Conservation (phyloP, 2,888 invertebrate genomes). For the Lithophane ornitopus region DNA sequence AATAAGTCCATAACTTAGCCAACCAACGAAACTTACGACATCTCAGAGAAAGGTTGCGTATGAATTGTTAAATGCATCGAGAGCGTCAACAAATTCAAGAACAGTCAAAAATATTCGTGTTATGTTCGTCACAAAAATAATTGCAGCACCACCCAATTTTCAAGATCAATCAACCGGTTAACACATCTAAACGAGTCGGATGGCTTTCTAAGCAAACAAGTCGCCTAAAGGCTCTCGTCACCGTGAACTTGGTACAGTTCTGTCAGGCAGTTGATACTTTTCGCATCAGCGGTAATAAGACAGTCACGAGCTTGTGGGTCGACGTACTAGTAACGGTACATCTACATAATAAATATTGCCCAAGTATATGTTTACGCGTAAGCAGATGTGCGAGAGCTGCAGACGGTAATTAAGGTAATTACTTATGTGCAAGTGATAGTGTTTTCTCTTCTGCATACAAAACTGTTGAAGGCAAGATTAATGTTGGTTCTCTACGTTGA, state of each 20-base stretch:
- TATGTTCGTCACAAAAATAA: not conserved
- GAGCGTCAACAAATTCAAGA: not conserved
- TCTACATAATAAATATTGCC: constrained; percentile 60
- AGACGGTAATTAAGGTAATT: constrained; percentile 27
- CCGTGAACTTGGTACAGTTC: constrained; percentile 72
- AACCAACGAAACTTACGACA: not conserved
- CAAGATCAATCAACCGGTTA: constrained; percentile 55
- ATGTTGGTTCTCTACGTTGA: not conserved
- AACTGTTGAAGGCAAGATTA: not conserved
- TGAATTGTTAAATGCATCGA: not conserved
- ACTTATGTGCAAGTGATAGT: constrained; percentile 3
- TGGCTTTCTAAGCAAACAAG: constrained; percentile 53
- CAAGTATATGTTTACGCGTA: constrained; percentile 46
- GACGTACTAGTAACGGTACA: constrained; percentile 75
- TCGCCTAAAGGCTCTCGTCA: constrained; percentile 48
- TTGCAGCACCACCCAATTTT: constrained; percentile 14
- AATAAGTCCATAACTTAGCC: not conserved
- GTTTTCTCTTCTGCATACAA: constrained; percentile 15
- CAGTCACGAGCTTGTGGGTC: constrained; percentile 78
- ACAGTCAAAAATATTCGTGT: not conserved
- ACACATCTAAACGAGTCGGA: constrained; percentile 43
- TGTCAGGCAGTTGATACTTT: constrained; percentile 60
- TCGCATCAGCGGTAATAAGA: constrained; percentile 70
- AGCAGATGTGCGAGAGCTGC: constrained; percentile 31
- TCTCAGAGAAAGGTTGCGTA: not conserved